Percentiles rank a stretch among this genome's conserved stretches.
These are phyloP conservation scores for Caranx ignobilis DNA, from an alignment of 2,113 vertebrate genomes.

Conservation along the genomic window DNA sequence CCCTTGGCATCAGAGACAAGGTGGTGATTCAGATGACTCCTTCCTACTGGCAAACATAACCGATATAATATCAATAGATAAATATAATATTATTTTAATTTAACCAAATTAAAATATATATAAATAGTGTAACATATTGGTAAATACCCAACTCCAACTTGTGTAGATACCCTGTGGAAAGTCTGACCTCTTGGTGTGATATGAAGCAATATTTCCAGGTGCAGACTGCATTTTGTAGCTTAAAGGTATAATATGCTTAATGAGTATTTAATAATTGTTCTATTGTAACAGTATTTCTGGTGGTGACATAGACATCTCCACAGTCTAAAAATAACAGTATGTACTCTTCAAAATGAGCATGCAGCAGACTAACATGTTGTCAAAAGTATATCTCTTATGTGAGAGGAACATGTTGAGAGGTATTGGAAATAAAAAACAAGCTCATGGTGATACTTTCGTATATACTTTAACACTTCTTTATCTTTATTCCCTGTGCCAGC, in stretches of 20 bases:
- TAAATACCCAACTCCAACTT: neutral
- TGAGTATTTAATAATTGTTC: neutral
- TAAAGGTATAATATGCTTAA: neutral
- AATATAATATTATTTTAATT: too few species aligned
- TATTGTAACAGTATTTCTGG: neutral
- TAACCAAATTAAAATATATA: too few species aligned
- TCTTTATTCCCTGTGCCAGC: conserved; percentile 63
- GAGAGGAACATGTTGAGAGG: neutral
- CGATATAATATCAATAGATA: neutral
- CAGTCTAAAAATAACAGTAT: neutral
- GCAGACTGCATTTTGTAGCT: neutral
- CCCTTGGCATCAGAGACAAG: conserved; percentile 80
- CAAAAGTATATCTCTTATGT: too few species aligned
- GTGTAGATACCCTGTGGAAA: neutral
- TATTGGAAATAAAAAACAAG: conserved; percentile 11
- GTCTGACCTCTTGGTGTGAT: neutral
- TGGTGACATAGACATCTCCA: neutral
- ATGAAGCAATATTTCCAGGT: neutral
- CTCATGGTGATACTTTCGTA: conserved; percentile 5
- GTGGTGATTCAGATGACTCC: conserved; percentile 22
- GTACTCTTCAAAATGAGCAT: neutral
- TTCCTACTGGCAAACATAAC: neutral
- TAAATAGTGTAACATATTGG: neutral
- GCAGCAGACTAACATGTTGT: neutral
- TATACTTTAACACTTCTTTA: conserved; percentile 19